phyloP scores from a whole-genome alignment of 2,113 vertebrate species.

The Trematomus loennbergii region DNA sequence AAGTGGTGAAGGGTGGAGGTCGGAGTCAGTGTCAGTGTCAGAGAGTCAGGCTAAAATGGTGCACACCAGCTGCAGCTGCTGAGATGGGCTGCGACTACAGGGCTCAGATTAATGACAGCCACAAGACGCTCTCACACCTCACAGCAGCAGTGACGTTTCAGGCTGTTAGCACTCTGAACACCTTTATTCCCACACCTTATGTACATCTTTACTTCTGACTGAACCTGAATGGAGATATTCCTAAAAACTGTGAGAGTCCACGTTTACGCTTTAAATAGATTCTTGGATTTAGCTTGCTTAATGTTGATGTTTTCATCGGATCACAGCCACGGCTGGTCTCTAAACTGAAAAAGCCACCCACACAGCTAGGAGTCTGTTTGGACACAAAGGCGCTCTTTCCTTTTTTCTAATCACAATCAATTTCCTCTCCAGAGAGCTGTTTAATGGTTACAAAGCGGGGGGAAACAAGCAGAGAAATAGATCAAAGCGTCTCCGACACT shows the following conservation, averaged over 20 bases:
- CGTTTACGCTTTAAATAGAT: not conserved
- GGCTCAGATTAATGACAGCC: slow-evolving; percentile 65
- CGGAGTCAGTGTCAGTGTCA: slow-evolving; percentile 35
- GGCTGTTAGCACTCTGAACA: slow-evolving; percentile 66
- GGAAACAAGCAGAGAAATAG: slow-evolving; percentile 65
- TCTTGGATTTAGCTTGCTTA: not conserved
- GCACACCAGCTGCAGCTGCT: slow-evolving; percentile 62
- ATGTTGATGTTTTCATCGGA: not conserved
- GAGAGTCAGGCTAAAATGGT: slow-evolving; percentile 40
- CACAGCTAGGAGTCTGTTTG: slow-evolving; percentile 29
- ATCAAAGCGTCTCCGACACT: slow-evolving; percentile 75
- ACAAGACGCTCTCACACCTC: slow-evolving; percentile 46
- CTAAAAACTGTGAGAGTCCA: not conserved
- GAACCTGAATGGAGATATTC: not conserved
- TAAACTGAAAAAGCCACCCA: slow-evolving; percentile 41
- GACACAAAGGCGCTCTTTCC: slow-evolving; percentile 56
- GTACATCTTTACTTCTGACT: not conserved
- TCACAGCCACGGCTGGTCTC: slow-evolving; percentile 27
- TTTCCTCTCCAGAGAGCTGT: slow-evolving; percentile 60
- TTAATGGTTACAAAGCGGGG: slow-evolving; percentile 72
- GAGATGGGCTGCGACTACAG: slow-evolving; percentile 38
- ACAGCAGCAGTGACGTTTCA: slow-evolving; percentile 32
- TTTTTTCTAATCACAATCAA: slow-evolving; percentile 69
- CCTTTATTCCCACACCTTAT: slow-evolving; percentile 40
- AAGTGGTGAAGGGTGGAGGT: slow-evolving; percentile 44